Percentiles rank a stretch among this genome's conserved stretches.
phyloP scores from a whole-genome alignment of 2,888 invertebrate genomes.

The Nymphalis urticae region DNA sequence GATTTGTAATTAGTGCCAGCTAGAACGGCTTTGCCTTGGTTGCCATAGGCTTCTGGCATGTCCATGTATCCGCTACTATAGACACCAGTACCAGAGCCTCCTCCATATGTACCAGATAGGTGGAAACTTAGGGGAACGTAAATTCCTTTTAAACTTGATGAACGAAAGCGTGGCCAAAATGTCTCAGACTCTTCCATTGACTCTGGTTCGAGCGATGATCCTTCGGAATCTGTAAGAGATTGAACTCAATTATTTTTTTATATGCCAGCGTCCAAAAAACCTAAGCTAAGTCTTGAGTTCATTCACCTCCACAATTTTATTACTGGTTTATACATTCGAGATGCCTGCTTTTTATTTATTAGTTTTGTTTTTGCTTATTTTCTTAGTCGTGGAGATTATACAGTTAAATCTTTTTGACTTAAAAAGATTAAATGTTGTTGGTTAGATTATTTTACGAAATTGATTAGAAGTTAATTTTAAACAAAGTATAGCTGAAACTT shows the following conservation, averaged over 20 bases:
- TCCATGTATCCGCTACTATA: slow-evolving; percentile 57
- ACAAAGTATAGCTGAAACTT: neutral
- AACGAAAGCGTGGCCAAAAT: slow-evolving; percentile 62
- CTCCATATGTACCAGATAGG: slow-evolving; percentile 66
- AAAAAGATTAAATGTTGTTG: neutral
- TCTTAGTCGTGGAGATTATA: neutral
- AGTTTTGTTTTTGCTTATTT: neutral
- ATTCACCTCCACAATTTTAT: neutral
- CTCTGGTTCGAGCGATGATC: slow-evolving; percentile 41
- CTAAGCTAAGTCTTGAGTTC: neutral
- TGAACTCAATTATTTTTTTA: neutral
- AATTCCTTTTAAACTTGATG: slow-evolving; percentile 48
- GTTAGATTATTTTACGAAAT: too few species aligned
- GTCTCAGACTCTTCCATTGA: slow-evolving; percentile 55
- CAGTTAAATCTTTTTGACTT: neutral
- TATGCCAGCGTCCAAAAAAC: neutral
- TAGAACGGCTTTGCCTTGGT: slow-evolving; percentile 53
- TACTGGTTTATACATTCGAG: neutral
- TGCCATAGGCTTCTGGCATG: slow-evolving; percentile 42
- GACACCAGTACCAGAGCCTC: slow-evolving; percentile 46
- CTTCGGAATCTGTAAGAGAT: slow-evolving; percentile 20
- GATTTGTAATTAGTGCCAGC: slow-evolving; percentile 83
- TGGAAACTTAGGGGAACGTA: slow-evolving; percentile 70
- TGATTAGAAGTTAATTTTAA: too few species aligned
- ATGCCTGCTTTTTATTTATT: neutral